Conservation (phyloP, 2,113 vertebrate species). For the Indri indri region DNA sequence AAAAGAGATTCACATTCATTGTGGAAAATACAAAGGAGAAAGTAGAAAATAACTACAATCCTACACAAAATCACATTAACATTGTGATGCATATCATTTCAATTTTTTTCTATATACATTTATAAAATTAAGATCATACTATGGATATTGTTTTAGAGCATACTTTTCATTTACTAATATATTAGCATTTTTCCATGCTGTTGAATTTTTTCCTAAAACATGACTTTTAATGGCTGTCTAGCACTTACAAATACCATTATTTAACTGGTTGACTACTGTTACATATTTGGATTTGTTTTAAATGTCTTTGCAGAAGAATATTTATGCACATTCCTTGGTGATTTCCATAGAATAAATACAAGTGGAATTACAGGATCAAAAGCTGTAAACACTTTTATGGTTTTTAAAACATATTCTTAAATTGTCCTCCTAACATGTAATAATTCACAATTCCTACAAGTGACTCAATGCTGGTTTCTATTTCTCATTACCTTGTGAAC, state of each 20-base stretch:
- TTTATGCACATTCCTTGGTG: background rate
- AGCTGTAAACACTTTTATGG: background rate
- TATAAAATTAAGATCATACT: background rate
- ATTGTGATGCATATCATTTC: background rate
- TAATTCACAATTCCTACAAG: background rate
- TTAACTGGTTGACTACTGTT: background rate
- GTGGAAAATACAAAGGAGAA: background rate
- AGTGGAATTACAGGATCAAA: background rate
- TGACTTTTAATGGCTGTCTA: background rate
- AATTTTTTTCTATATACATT: background rate
- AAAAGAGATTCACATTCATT: background rate
- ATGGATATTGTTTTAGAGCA: background rate
- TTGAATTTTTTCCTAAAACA: conserved; percentile 13
- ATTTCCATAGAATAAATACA: background rate
- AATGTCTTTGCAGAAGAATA: background rate
- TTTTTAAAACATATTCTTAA: background rate
- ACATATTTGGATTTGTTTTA: background rate
- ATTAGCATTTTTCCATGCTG: background rate
- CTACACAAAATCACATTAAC: background rate
- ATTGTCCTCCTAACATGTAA: background rate
- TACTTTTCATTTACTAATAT: background rate
- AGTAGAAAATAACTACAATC: background rate
- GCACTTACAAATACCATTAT: background rate
- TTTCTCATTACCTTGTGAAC: background rate
- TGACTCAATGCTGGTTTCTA: background rate